Base-by-base conservation (phyloP, 2,888 invertebrate species). In the Volucella zonaria region DNA sequence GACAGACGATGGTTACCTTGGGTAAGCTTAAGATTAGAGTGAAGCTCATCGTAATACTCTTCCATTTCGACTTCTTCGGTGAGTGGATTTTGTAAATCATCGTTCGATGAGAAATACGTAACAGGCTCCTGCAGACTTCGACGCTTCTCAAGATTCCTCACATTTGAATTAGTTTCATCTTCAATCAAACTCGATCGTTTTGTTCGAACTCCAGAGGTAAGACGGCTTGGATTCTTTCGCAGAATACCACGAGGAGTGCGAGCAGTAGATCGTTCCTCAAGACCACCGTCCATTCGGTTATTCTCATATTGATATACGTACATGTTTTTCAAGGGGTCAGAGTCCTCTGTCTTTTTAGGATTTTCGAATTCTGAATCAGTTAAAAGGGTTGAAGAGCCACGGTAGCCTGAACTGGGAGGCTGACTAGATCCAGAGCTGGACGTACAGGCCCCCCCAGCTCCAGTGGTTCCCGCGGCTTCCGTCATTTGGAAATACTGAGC, bases 101-200 rank as follows among this genome's bases (percentile, higher is more conserved):
- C 90, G 9, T 89, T 89, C 11, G 92, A 89, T 64, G 88, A 86
- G 18, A 90, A 89, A 62, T 90, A 90, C 78, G 95, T 95, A 0
- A 95, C 95, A 0, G 95, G 95, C 89, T 96, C 96, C 89, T 95
- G 96, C 64, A 96, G 91, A n/a, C 96, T 96, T 91, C 95, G 93
- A 62, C 96, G 92, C 89, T 96, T 96, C 81, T 93, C 93, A 54
- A 90, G 83, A 86, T 91, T 92, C 14, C 90, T 87, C 58, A 90
- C 68, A 92, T 93, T 91, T 91, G 94, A 61, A 89, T 93, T 88
- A 91, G 92, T 89, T 91, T 92, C 89, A 89, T 93, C 89, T 90
- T 96, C 96, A 89, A 96, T 95, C 95, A 96, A 96, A 89, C 96
- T 96, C 90, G 95, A 96, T 54, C 96, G 93, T 91, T 95, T 95